Evolutionary conservation across 2,113 vertebrate species (phyloP).

Genomic region (Thinocorus orbignyianus): DNA sequence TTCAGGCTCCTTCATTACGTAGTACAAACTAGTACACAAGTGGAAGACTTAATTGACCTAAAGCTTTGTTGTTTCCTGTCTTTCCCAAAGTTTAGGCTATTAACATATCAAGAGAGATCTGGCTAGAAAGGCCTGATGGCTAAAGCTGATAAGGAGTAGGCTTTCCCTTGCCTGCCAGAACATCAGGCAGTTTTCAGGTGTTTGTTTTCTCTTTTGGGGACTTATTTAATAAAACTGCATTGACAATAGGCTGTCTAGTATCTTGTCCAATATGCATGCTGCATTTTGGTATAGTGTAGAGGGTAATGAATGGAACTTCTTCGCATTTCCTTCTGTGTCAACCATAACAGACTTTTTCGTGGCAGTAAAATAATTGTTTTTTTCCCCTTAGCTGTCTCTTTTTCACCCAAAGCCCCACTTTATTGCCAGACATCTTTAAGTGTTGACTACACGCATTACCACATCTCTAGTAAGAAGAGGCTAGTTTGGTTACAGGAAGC

Average conservation of each 20-base stretch:
- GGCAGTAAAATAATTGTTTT: background rate
- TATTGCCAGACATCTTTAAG: background rate
- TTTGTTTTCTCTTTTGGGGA: conserved; percentile 27
- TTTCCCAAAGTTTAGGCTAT: background rate
- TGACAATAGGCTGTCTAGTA: background rate
- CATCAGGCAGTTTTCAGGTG: conserved; percentile 4
- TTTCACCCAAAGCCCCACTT: background rate
- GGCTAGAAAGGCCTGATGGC: background rate
- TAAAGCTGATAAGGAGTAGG: background rate
- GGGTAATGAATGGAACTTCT: background rate
- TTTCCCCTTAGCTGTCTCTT: background rate
- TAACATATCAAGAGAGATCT: conserved; percentile 7
- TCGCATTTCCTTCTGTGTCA: background rate
- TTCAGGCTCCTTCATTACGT: conserved; percentile 43
- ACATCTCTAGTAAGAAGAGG: background rate
- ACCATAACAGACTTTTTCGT: background rate
- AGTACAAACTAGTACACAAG: background rate
- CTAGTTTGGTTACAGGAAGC: background rate
- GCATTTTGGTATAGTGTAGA: background rate
- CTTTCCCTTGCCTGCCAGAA: background rate
- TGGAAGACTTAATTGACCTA: conserved; percentile 46
- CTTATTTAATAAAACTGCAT: background rate
- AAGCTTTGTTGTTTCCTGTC: conserved; percentile 28
- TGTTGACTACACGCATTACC: background rate
- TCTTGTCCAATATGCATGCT: background rate